Evolutionary conservation across 2,797 vertebrate species (phyloP).

Genomic region (Anas bahamensis): DNA sequence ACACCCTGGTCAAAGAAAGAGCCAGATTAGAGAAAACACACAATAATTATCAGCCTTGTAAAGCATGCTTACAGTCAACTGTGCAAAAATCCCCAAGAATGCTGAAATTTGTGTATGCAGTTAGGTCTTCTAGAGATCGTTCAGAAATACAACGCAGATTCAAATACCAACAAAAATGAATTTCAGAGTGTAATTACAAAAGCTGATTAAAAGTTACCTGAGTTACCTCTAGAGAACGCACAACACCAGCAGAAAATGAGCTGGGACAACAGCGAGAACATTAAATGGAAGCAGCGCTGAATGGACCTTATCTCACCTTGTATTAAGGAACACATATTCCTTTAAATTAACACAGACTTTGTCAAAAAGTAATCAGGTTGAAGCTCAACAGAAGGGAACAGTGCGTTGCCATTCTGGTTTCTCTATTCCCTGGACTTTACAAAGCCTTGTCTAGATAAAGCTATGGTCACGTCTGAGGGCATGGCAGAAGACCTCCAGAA

Average conservation of each 20-base stretch:
- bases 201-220: not conserved
- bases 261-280: not conserved
- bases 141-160: not conserved
- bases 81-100: not conserved
- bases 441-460: not conserved
- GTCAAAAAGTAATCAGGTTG: not conserved
- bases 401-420: not conserved
- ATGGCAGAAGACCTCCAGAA: too few relatives aligned
- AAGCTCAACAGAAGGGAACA: not conserved
- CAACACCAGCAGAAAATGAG: not conserved
- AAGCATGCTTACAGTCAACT: not conserved
- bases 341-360: not conserved
- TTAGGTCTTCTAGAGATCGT: not conserved
- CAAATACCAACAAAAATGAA: not conserved
- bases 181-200: not conserved
- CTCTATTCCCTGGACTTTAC: not conserved
- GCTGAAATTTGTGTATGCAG: not conserved
- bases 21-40: not conserved
- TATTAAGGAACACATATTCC: not conserved
- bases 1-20: not conserved
- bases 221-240: not conserved
- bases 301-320: not conserved
- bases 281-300: not conserved
- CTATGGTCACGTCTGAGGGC: rapidly evolving
- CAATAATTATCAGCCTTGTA: not conserved